Evolutionary conservation across 2,113 vertebrate species (phyloP).

Genomic region (Edolisoma coerulescens): DNA sequence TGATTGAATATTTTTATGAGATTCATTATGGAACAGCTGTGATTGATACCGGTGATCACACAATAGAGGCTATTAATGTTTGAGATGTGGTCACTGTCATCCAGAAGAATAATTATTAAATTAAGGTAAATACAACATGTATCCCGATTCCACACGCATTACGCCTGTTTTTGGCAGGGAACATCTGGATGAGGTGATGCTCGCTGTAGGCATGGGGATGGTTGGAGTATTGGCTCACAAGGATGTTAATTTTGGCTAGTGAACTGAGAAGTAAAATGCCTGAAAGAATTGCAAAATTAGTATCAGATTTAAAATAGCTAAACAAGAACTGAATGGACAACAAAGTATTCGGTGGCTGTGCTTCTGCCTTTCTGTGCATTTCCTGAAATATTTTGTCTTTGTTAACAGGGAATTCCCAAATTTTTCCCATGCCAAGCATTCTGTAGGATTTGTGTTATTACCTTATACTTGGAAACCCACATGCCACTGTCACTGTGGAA

Average conservation of each 20-base stretch:
- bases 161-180: not conserved
- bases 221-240: not conserved
- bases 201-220: not conserved
- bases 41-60: constrained; percentile 50
- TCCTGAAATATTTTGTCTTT: not conserved
- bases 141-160: not conserved
- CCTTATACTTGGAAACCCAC: not conserved
- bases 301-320: not conserved
- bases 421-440: not conserved
- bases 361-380: not conserved
- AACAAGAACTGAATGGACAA: not conserved
- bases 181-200: constrained; percentile 27
- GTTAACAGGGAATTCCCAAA: not conserved
- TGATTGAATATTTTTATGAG: constrained; percentile 55
- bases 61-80: constrained; percentile 52
- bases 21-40: constrained; percentile 59
- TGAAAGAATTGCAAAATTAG: constrained; percentile 1
- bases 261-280: constrained; percentile 6
- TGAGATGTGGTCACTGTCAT: constrained; percentile 48
- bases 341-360: not conserved
- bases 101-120: constrained; percentile 61
- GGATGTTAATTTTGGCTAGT: constrained; percentile 30
- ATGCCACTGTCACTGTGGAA: not conserved
- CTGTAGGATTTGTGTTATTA: not conserved
- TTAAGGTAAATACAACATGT: constrained; percentile 42